Conservation (phyloP, 2,113 vertebrate species). For the Ia io region DNA sequence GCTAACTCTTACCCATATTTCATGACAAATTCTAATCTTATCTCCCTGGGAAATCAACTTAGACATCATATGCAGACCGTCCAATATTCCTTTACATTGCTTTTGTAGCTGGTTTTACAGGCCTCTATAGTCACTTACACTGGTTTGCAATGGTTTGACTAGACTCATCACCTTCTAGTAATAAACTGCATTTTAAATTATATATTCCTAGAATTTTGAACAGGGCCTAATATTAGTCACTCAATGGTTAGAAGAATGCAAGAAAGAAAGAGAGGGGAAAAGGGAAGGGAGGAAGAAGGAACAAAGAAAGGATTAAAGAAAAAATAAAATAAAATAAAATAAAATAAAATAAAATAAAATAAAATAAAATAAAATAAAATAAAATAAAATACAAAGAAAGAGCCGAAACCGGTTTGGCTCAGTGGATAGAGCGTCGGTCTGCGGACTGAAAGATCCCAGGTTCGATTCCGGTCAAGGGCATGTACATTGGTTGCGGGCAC, state of each 20-base stretch:
- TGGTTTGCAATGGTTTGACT: not conserved
- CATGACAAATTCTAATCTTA: not conserved
- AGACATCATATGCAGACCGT: not conserved
- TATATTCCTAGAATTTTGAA: not conserved
- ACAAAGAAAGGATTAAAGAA: not conserved
- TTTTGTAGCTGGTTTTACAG: not conserved
- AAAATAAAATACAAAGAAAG: too few relatives aligned
- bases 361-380: too few relatives aligned
- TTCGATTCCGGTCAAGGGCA: too few relatives aligned
- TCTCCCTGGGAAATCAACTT: not conserved
- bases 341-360: too few relatives aligned
- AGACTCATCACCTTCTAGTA: not conserved
- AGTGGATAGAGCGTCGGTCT: too few relatives aligned
- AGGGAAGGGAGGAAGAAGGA: too few relatives aligned
- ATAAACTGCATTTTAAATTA: not conserved
- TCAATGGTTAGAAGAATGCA: not conserved
- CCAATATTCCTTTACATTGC: not conserved
- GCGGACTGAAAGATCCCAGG: too few relatives aligned
- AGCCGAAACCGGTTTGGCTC: too few relatives aligned
- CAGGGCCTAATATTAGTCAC: not conserved
- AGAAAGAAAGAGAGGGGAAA: not conserved
- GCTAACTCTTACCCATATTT: not conserved
- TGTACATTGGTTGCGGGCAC: too few relatives aligned
- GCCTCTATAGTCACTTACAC: not conserved
- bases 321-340: too few relatives aligned